Conservation (phyloP, 2,888 invertebrate genomes). For the Troides oblongomaculatus region DNA sequence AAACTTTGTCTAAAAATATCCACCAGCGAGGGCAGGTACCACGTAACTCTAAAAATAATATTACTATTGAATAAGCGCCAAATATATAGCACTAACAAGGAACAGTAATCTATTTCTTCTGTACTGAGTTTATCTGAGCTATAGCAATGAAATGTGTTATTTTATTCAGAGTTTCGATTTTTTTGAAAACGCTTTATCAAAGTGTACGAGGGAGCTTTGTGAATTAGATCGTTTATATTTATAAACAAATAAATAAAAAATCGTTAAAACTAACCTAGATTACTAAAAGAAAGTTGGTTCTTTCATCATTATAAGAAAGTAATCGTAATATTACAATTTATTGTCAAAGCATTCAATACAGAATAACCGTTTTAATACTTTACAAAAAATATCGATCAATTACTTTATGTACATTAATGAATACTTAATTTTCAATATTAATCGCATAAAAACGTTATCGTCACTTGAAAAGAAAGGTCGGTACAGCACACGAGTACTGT, state of each 20-base stretch:
- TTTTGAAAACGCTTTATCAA: neutral
- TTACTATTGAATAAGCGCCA: conserved; percentile 53
- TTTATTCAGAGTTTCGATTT: neutral
- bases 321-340: too few species aligned
- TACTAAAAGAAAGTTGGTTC: too few species aligned
- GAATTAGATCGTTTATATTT: too few species aligned
- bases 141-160: neutral
- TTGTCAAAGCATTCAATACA: too few species aligned
- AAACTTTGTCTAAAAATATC: conserved; percentile 17
- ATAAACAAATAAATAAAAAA: too few species aligned
- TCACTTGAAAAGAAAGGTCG: neutral
- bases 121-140: neutral
- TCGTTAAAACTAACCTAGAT: too few species aligned
- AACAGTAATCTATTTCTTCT: conserved; percentile 36
- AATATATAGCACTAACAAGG: conserved; percentile 44
- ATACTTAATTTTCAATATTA: neutral
- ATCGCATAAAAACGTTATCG: neutral
- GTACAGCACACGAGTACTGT: neutral
- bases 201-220: too few species aligned
- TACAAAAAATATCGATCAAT: too few species aligned
- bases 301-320: too few species aligned
- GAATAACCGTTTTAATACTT: too few species aligned
- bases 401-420: too few species aligned
- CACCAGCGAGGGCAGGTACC: conserved; percentile 30
- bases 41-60: conserved; percentile 43